Evolutionary conservation across 2,113 vertebrate genomes (phyloP).

Genomic region (Brachionichthys hirsutus): DNA sequence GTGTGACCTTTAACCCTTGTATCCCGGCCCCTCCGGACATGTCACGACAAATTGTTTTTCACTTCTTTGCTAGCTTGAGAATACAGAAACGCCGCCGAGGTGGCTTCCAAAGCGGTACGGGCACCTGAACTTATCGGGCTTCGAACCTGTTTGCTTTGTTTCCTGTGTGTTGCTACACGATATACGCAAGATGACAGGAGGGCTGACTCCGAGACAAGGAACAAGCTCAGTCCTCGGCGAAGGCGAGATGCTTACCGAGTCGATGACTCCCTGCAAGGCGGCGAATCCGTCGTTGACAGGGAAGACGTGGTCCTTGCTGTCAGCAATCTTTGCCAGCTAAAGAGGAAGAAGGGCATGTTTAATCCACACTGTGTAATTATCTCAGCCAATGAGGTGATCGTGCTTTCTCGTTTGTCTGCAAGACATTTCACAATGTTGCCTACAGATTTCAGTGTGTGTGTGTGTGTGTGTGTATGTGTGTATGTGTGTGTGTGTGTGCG

Average conservation of each 20-base stretch:
- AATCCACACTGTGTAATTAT: too few species aligned
- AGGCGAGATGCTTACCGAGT: slow-evolving; percentile 84
- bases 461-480: too few species aligned
- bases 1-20: slow-evolving; percentile 27
- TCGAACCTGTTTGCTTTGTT: slow-evolving; percentile 6
- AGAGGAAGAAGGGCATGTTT: slow-evolving; percentile 1
- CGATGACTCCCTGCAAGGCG: slow-evolving; percentile 93
- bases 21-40: slow-evolving; percentile 17
- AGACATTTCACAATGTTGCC: too few species aligned
- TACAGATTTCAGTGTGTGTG: too few species aligned
- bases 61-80: slow-evolving; percentile 4
- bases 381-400: too few species aligned
- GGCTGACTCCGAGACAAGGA: too few species aligned
- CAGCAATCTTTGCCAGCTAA: slow-evolving; percentile 96
- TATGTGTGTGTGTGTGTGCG: too few species aligned
- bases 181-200: slow-evolving; percentile 11
- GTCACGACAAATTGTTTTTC: slow-evolving; percentile 21
- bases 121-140: slow-evolving; percentile 15
- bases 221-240: not conserved
- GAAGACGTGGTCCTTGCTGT: slow-evolving; percentile 97
- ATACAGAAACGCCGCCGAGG: slow-evolving; percentile 17
- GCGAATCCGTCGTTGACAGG: slow-evolving; percentile 97
- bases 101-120: slow-evolving; percentile 21
- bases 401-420: too few species aligned
- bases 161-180: slow-evolving; percentile 24